Conservation (phyloP, 2,113 vertebrate genomes). For the Himantopus leucocephalus region DNA sequence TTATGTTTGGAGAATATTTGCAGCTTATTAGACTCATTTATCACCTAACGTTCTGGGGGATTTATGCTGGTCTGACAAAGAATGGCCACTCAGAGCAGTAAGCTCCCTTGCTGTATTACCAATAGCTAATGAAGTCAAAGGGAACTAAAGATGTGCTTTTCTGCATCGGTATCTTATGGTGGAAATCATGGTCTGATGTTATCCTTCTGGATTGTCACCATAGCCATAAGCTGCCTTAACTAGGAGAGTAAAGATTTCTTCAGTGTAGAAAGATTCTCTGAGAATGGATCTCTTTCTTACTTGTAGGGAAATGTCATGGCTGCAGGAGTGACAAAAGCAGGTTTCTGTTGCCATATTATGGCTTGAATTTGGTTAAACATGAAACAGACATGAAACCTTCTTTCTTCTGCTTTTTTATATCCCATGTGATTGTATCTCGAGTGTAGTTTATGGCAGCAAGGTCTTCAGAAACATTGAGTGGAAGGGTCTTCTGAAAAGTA, state of each 20-base stretch:
- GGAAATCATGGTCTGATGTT: background rate
- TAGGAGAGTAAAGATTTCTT: background rate
- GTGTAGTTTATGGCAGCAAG: accelerated
- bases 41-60: background rate
- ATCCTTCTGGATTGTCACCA: background rate
- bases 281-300: background rate
- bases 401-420: background rate
- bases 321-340: background rate
- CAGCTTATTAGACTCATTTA: background rate
- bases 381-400: background rate
- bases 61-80: background rate
- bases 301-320: background rate
- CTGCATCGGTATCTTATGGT: background rate
- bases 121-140: background rate
- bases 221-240: background rate
- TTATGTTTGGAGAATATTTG: background rate
- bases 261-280: background rate
- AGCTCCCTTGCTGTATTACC: background rate
- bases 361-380: background rate
- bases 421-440: accelerated
- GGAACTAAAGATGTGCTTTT: background rate
- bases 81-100: background rate
- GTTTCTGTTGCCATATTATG: background rate
- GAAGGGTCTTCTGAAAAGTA: background rate
- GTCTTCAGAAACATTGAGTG: background rate